Conservation (phyloP, 2,113 vertebrate genomes). For the Semnornis frantzii region DNA sequence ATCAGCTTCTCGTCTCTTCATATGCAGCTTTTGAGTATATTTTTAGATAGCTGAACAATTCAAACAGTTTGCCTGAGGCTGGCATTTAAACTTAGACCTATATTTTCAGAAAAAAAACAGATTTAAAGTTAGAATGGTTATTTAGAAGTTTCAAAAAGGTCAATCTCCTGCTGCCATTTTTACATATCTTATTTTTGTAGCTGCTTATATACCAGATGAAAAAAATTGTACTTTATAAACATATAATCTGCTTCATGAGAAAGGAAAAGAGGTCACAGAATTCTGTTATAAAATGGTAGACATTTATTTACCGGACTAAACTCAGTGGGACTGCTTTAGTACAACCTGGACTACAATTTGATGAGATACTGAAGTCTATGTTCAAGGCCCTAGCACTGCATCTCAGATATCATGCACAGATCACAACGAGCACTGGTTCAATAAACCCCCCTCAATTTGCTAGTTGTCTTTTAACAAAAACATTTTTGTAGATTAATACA, state of each 20-base stretch:
- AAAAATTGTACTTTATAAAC: background rate
- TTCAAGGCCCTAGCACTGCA: background rate
- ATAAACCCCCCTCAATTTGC: background rate
- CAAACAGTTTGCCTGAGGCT: constrained; percentile 44
- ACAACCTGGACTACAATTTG: background rate
- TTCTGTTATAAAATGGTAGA: background rate
- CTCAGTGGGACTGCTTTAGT: background rate
- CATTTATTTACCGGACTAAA: constrained; percentile 2
- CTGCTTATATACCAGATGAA: background rate
- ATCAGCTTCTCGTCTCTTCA: constrained; percentile 43
- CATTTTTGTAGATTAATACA: background rate
- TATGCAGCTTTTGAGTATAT: constrained; percentile 59
- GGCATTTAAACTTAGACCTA: constrained; percentile 55
- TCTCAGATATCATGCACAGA: background rate
- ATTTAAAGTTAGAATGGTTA: constrained; percentile 5
- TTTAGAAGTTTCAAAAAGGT: constrained; percentile 24
- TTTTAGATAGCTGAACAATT: constrained; percentile 66
- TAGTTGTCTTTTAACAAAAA: background rate
- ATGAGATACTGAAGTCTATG: background rate
- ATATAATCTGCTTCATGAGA: background rate
- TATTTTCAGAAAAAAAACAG: constrained; percentile 31
- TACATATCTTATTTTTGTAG: constrained; percentile 7
- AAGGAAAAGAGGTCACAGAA: constrained; percentile 2
- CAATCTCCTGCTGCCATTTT: background rate
- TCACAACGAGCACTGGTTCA: background rate